Evolutionary conservation across 1,140 invertebrate genomes (phyloP), one percentile per base, ranked within the genome.

Genomic region (Zophobas morio): DNA sequence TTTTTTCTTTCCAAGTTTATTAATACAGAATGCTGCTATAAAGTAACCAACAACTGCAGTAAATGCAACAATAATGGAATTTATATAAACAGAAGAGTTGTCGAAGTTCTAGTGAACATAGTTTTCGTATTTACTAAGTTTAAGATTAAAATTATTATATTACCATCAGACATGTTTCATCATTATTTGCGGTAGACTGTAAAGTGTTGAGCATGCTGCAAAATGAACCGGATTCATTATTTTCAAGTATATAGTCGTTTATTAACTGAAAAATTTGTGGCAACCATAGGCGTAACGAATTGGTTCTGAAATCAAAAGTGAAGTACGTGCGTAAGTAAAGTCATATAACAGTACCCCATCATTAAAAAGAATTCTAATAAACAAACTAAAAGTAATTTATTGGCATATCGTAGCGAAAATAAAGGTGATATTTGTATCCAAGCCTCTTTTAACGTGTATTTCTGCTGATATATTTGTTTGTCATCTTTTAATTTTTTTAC

Each of bases 261-360:
- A 89, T 84, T 0, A 90, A 89, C 42, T 90, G 87, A 57, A 91
- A 91, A 6, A 92, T 86, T 79, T 91, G 90, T 0, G 91, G 91
- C 73, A 91, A 89, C 91, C 91, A 92, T 3, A 90, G 84, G 1
- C 89, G 85, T 3, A 89, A 79, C 0, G 88, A 89, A 78, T 90
- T 91, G 37, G 84, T 71, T n/a, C 86, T 87, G 75, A 76, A 83
- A 85, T 75, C 32, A 51, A 20, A 20, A 20, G 20, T 20, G 20
- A 20, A 20, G 20, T 20, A 20, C 20, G 20, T 79, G 36, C 3
- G n/a, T 51, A 2, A n/a, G 49, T 51, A 4, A 8, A 4, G 8
- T 46, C 8, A 4, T 35, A 47, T 70, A n/a, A 5, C 39, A 60
- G 70, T 75, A 83, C 82, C 81, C 75, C 72, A 81, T 78, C 66